phyloP scores from a whole-genome alignment of 2,888 invertebrate genomes.

The Psylliodes chrysocephalus region DNA sequence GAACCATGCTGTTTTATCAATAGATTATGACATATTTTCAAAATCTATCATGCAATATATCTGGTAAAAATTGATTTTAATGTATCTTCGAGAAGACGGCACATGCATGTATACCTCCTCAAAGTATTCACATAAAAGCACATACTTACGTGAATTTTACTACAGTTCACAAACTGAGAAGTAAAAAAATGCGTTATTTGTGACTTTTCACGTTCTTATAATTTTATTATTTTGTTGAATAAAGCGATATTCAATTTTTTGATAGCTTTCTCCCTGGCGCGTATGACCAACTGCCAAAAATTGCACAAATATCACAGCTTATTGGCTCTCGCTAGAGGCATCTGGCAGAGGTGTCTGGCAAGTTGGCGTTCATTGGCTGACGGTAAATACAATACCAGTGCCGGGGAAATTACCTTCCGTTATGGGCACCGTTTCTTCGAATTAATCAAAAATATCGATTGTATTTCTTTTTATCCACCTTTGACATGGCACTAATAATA shows the following conservation, averaged over 20 bases:
- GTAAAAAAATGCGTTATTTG: slow-evolving; percentile 49
- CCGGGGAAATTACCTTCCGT: not conserved
- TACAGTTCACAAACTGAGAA: slow-evolving; percentile 52
- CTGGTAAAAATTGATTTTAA: slow-evolving; percentile 54
- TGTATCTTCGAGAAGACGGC: slow-evolving; percentile 22
- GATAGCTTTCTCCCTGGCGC: slow-evolving; percentile 54
- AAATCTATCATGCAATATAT: slow-evolving; percentile 57
- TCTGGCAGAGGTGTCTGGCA: slow-evolving; percentile 63
- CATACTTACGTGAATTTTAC: slow-evolving; percentile 63
- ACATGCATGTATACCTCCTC: slow-evolving; percentile 28
- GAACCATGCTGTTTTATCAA: slow-evolving; percentile 61
- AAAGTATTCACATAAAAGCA: slow-evolving; percentile 21
- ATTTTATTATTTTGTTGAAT: slow-evolving; percentile 59
- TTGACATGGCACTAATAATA: not conserved
- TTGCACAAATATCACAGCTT: slow-evolving; percentile 51
- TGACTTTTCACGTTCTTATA: slow-evolving; percentile 56
- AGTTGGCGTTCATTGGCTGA: slow-evolving; percentile 45
- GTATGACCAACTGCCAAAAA: slow-evolving; percentile 57
- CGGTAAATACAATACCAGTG: slow-evolving; percentile 46
- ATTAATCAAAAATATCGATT: not conserved
- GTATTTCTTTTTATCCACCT: not conserved
- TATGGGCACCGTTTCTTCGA: slow-evolving; percentile 1
- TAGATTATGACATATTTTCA: slow-evolving; percentile 54
- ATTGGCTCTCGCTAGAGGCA: slow-evolving; percentile 57
- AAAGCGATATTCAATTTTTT: slow-evolving; percentile 63